Conservation (phyloP, 1,140 invertebrate genomes). For the Halesus radiatus region DNA sequence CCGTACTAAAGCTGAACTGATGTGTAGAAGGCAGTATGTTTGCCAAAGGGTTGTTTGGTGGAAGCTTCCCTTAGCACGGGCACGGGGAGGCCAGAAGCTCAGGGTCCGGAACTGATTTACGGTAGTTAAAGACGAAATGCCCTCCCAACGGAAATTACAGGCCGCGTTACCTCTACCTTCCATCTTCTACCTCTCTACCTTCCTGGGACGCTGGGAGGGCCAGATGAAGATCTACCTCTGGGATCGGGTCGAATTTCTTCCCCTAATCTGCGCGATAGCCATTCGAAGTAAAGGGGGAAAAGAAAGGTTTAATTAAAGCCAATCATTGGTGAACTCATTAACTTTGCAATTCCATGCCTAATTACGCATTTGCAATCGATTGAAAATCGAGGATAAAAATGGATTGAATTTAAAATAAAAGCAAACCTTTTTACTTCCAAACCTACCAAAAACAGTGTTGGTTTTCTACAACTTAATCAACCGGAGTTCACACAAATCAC, state of each 20-base stretch:
- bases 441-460: no score
- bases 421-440: no score
- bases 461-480: no score
- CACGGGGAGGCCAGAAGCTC: slow-evolving; percentile 1
- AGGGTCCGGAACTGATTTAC: slow-evolving; percentile 51
- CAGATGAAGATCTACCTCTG: slow-evolving; percentile 32
- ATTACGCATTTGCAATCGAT: no score
- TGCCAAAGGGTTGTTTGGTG: not conserved
- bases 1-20: not conserved
- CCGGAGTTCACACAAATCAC: no score
- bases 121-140: slow-evolving; percentile 46
- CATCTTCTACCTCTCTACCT: no score
- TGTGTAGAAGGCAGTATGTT: not conserved
- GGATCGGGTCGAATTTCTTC: slow-evolving; percentile 5
- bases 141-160: slow-evolving; percentile 54
- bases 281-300: not conserved
- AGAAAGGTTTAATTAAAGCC: no score
- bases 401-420: no score
- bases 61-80: not conserved
- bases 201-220: slow-evolving; percentile 1
- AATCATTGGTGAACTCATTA: no score
- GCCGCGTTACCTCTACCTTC: slow-evolving; percentile 31
- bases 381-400: no score
- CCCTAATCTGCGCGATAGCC: not conserved
- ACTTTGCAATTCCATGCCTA: no score